These are phyloP conservation scores for Argyra leucocephala DNA, from an alignment of 2,888 invertebrate genomes.

Conservation along the genomic window DNA sequence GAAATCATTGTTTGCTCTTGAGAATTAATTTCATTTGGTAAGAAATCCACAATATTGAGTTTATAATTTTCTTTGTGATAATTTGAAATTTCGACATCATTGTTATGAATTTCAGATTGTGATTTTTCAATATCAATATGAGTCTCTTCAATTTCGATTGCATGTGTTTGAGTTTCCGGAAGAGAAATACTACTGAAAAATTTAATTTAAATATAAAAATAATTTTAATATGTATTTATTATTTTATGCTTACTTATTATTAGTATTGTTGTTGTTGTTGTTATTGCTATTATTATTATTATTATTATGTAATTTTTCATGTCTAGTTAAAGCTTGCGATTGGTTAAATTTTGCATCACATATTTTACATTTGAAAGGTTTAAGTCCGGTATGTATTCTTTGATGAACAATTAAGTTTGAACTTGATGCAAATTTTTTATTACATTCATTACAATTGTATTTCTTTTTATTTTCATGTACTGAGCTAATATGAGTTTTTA, in stretches of 20 bases:
- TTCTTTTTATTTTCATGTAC: conserved; percentile 29
- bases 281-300: too few relatives aligned
- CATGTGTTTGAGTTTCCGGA: neutral
- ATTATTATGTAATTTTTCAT: conserved; percentile 29
- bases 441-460: conserved; percentile 29
- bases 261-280: too few relatives aligned
- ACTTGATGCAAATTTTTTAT: conserved; percentile 28
- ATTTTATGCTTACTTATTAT: neutral
- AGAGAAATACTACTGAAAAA: neutral
- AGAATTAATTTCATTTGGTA: neutral
- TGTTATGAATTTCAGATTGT: neutral
- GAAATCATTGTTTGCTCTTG: neutral
- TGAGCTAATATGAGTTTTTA: conserved; percentile 28
- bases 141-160: neutral
- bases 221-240: neutral
- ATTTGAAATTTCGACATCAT: conserved; percentile 48
- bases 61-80: conserved; percentile 50
- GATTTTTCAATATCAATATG: neutral
- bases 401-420: conserved; percentile 30
- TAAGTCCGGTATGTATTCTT: conserved; percentile 32
- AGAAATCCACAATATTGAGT: conserved; percentile 19
- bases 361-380: conserved; percentile 29
- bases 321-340: conserved; percentile 29
- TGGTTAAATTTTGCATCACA: conserved; percentile 31
- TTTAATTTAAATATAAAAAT: neutral